These are phyloP conservation scores for Eucidaris tribuloides DNA, from an alignment of 35 echinoderm and acorn worm genomes.

Conservation along the genomic window DNA sequence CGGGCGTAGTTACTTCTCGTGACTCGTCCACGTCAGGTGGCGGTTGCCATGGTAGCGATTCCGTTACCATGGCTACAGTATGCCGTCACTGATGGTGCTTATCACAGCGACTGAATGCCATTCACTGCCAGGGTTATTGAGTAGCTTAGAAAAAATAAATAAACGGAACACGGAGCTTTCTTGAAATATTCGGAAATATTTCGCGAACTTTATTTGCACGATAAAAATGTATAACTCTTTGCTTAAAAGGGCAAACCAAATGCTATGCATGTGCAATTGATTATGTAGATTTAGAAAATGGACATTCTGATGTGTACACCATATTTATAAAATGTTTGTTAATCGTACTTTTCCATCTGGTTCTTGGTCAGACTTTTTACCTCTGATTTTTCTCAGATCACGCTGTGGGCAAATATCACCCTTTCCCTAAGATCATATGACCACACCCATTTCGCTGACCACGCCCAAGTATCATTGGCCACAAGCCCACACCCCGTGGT, in stretches of 20 bases:
- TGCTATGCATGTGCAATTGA: conserved; percentile 25
- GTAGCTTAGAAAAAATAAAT: neutral
- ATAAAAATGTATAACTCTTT: neutral
- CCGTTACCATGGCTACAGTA: neutral
- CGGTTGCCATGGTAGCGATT: conserved; percentile 6
- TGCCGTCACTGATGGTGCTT: neutral
- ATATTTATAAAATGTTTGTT: neutral
- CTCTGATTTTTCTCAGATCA: neutral
- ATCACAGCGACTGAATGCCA: conserved; percentile 16
- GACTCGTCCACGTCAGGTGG: conserved; percentile 4
- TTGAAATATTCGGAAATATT: neutral
- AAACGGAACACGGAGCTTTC: neutral
- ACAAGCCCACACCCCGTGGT: no score
- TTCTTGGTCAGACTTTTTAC: neutral
- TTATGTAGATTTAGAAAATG: conserved; percentile 4
- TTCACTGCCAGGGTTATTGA: conserved; percentile 5
- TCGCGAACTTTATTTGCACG: neutral
- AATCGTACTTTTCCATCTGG: neutral
- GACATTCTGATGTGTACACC: neutral
- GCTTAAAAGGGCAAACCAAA: neutral
- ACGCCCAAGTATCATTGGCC: neutral
- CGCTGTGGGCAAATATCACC: no score
- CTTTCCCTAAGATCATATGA: no score
- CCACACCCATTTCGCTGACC: neutral
- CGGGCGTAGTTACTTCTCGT: neutral